Percentiles rank a stretch among this genome's conserved stretches.
These are phyloP conservation scores for Acleris cristana DNA, from an alignment of 2,888 invertebrate species.

Conservation along the genomic window DNA sequence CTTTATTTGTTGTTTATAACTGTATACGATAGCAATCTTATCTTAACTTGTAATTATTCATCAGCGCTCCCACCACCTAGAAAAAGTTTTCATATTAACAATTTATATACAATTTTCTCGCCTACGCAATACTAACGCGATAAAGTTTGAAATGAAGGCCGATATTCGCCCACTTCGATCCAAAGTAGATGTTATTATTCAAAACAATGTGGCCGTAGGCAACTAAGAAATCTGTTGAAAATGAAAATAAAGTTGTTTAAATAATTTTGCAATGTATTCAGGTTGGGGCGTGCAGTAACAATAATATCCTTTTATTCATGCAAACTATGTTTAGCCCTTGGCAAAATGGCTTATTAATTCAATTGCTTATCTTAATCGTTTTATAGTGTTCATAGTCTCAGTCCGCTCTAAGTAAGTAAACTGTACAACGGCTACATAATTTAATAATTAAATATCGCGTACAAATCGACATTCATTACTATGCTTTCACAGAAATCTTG, in stretches of 20 bases:
- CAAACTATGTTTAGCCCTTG: constrained; percentile 5
- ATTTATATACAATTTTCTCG: constrained; percentile 55
- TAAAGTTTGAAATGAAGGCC: constrained; percentile 72
- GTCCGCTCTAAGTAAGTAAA: neutral
- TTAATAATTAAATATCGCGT: neutral
- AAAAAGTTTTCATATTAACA: constrained; percentile 49
- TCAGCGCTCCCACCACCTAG: constrained; percentile 35
- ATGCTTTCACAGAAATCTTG: neutral
- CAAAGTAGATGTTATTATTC: constrained; percentile 42
- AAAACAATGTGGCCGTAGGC: constrained; percentile 21
- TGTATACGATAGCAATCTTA: neutral
- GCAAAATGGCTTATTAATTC: constrained; percentile 20
- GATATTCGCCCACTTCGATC: constrained; percentile 68
- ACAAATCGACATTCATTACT: neutral
- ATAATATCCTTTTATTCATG: constrained; percentile 27
- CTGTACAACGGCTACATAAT: neutral
- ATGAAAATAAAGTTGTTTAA: constrained; percentile 29
- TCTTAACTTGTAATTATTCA: constrained; percentile 6
- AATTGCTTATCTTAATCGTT: constrained; percentile 6
- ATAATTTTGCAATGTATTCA: constrained; percentile 19
- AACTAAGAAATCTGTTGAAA: constrained; percentile 21
- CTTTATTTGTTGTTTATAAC: constrained; percentile 7
- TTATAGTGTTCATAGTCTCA: neutral
- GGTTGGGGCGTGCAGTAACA: constrained; percentile 10
- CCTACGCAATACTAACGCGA: constrained; percentile 66